Conservation (phyloP, 2,888 invertebrate species). For the Eilema griseolum region DNA sequence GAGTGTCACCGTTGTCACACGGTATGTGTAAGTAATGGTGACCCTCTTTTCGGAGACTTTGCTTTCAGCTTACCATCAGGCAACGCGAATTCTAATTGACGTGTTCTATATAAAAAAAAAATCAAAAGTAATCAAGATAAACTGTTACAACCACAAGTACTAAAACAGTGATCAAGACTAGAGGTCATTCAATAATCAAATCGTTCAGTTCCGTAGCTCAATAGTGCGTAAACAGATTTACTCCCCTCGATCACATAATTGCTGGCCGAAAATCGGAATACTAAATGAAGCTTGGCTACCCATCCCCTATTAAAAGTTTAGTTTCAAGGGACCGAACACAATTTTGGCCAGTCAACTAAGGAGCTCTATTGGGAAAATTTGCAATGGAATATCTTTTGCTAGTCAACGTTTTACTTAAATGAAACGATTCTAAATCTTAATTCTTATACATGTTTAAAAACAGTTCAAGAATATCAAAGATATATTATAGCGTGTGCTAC, state of each 20-base stretch:
- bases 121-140: not conserved
- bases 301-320: slow-evolving; percentile 32
- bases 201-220: not conserved
- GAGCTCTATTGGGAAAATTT: not conserved
- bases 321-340: not conserved
- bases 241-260: slow-evolving; percentile 13
- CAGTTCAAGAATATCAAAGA: not conserved
- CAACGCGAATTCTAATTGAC: too few species aligned
- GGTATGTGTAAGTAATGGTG: too few species aligned
- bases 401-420: not conserved
- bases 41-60: too few species aligned
- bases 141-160: not conserved
- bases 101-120: too few species aligned
- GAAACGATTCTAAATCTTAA: not conserved
- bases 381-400: not conserved
- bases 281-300: slow-evolving; percentile 20
- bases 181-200: slow-evolving; percentile 13
- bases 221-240: slow-evolving; percentile 10
- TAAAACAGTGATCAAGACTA: not conserved
- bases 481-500: not conserved
- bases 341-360: not conserved
- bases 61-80: too few species aligned
- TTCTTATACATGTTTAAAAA: not conserved
- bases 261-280: slow-evolving; percentile 19
- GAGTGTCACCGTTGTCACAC: too few species aligned